Base-by-base conservation (phyloP, 2,113 vertebrate species). In the Laticauda laticaudata region DNA sequence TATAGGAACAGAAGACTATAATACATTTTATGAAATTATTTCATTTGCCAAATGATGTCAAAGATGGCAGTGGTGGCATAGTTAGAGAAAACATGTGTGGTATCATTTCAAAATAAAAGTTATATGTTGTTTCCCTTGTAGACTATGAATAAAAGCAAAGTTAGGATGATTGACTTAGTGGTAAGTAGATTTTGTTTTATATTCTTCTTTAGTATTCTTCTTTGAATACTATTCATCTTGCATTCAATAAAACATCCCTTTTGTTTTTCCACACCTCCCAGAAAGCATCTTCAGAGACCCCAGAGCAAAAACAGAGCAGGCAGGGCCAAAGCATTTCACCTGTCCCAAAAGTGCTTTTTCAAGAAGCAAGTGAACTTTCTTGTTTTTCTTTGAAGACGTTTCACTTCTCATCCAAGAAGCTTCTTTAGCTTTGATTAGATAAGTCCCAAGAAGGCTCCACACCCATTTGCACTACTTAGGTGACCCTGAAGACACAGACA, bases 121-220 rank as follows among this genome's bases (percentile, higher is more conserved):
- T 43, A 10, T 43, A 21, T 81, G 2, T 39, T 81, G 2, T 39
- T 81, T 81, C 34, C 75, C 34, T 81, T 81, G 34, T 21, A 81
- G 75, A 9, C 1, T 21, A 39, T 81, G 18, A 1, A 8, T 20
- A 9, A 81, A 21, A 7, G 18, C 6, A 8, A 81, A 20, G 3
- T 2, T 39, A 9, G 0, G 6, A 1, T 0, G 3, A 21, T 0
- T 21, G 34, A 81, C 34, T 1, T 81, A 81, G 2, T 21, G 7
- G 75, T 81, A 81, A 81, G 75, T 81, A 39, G 75, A 3, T 39
- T 20, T 81, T 81, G 18, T 20, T 81, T 81, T 8, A 81, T 39
- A 81, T 81, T 20, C 6, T 81, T 18, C 15, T 6, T 39, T 39
- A 39, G 1, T 39, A 39, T 39, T 2, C n/a, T 75, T 75, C n/a